Evolutionary conservation across 2,797 vertebrate genomes (phyloP), one percentile per base, ranked within the genome.

Genomic region (Melanotaenia nigrans): DNA sequence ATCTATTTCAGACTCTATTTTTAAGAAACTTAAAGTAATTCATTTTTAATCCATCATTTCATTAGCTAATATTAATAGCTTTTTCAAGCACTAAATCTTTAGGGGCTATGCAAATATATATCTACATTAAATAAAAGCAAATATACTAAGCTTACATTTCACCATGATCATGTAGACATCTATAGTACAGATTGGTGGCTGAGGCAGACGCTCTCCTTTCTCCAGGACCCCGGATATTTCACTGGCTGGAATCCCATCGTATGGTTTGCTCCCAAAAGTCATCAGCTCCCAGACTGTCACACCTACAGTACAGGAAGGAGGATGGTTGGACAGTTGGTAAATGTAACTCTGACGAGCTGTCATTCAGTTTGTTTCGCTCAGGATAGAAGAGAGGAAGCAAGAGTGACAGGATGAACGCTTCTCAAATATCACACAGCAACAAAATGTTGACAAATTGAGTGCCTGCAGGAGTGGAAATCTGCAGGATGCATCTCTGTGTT

Each of bases 141-240:
- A 53, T 25, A 12, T 25, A 30, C 14, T 28, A 22, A 32, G 92
- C 96, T 96, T 92, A 99, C 98, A 99, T 94, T 99, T 99, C 87
- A 99, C 98, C 98, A 99, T 99, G 88, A 99, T 99, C 98, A 99
- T 99, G 92, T 99, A 99, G 62, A 99, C 98, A 0, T 99, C 98
- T 0, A 99, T 99, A 84, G 98, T 99, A 75, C 98, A 99, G 89
- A 99, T 98, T 0, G 97, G 98, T 0, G 98, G 98, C 72, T 99
- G 98, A 0, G 98, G 97, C 68, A 99, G 92, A n/a, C 98, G 93
- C 77, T 99, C 98, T 38, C 98, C 98, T 82, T 99, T 99, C 89
- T 99, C 98, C 86, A 99, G 90, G 66, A 98, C 92, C 13, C 94
- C 95, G 0, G 97, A 96, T 73, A 99, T 99, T 66, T 99, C 96